Evolutionary conservation across 2,888 invertebrate species (phyloP), one percentile per base, ranked within the genome.

Genomic region (Nymphalis urticae): DNA sequence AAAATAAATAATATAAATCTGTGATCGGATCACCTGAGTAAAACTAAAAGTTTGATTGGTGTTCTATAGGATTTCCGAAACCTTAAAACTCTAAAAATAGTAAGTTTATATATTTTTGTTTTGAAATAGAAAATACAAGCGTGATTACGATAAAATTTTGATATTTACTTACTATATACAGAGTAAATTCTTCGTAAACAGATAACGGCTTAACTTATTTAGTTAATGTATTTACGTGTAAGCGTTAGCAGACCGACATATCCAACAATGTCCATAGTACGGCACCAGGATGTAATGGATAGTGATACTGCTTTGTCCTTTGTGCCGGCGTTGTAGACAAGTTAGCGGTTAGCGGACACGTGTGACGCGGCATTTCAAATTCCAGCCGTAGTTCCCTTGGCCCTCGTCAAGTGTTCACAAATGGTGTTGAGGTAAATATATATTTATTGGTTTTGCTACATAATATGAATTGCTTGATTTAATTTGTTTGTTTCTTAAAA

Each of bases 321-420:
- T 72, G 71, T 73, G 64, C 64, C 59, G 56, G 68, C 65, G 67
- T 70, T 73, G 73, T 54, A 71, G 75, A 74, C 74, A 75, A 73
- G 75, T 74, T 75, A 72, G 77, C 65, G 76, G 75, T 77, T 73
- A 66, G 58, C 65, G 63, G 69, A 74, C 73, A 71, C 70, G 71
- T 74, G 69, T 73, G 68, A 75, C 72, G 70, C 71, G 62, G 56
- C 66, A 70, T 74, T 71, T 68, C 68, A 59, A 70, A 76, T 73
- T 71, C 71, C 67, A 68, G 64, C 59, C 66, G 56, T 56, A 65
- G 60, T 67, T 70, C 63, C 63, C 68, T 48, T 53, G 62, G 68
- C 70, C 69, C 68, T 69, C 58, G 68, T 71, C 69, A 70, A 67
- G 58, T 53, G 56, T 62, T 59, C 59, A 42, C 42, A 32, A 58